phyloP scores from a whole-genome alignment of 2,113 vertebrate species.

The Ptyas mucosa region DNA sequence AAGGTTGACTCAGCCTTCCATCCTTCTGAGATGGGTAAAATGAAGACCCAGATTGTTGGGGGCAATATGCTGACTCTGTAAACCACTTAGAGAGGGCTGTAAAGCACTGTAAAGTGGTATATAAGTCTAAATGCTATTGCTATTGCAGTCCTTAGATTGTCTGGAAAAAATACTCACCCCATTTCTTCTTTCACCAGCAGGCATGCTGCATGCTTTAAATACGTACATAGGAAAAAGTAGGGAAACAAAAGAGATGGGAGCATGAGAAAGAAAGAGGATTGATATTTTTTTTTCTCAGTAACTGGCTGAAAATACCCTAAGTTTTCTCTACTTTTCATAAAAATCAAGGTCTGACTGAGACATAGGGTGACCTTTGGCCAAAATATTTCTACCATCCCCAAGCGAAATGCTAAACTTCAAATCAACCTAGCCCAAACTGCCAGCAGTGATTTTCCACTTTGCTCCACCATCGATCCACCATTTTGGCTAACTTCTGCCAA shows the following conservation, averaged over 20 bases:
- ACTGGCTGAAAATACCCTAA: neutral
- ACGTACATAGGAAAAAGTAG: conserved; percentile 59
- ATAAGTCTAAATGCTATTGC: too few relatives aligned
- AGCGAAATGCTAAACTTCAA: neutral
- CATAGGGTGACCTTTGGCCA: neutral
- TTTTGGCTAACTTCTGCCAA: neutral
- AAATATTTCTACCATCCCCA: neutral
- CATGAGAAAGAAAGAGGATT: conserved; percentile 1
- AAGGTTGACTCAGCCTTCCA: too few relatives aligned
- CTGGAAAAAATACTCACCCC: conserved; percentile 73
- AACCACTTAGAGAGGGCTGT: too few relatives aligned
- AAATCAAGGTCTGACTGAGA: neutral
- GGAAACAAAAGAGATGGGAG: neutral
- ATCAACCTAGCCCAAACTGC: neutral
- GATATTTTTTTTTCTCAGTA: neutral
- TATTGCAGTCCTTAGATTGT: neutral
- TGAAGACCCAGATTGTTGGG: too few relatives aligned
- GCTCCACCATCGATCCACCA: too few relatives aligned
- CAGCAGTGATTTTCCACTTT: neutral
- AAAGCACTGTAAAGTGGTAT: too few relatives aligned
- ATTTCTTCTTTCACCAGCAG: conserved; percentile 88
- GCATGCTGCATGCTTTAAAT: conserved; percentile 85
- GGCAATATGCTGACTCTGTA: too few relatives aligned
- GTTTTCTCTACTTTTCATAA: neutral
- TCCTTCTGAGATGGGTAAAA: too few relatives aligned